phyloP scores from a whole-genome alignment of 2,113 vertebrate species.

The Petrocephalus zakoni region DNA sequence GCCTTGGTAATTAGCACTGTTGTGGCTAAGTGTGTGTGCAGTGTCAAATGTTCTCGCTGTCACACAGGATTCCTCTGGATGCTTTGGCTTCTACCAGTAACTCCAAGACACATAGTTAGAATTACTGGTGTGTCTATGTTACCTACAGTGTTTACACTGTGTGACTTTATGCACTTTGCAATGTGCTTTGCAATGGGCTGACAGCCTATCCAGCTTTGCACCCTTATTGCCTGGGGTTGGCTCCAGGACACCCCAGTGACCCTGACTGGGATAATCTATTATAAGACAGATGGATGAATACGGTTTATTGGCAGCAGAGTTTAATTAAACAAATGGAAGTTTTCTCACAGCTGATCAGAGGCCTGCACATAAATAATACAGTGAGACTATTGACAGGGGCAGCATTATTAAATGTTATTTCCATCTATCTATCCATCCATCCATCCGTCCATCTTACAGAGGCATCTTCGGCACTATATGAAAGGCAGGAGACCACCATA shows the following conservation, averaged over 20 bases:
- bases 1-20: too few relatives aligned
- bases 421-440: not conserved
- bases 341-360: not conserved
- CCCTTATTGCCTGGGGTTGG: not conserved
- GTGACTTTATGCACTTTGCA: not conserved
- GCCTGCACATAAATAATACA: not conserved
- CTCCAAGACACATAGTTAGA: not conserved
- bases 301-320: not conserved
- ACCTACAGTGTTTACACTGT: not conserved
- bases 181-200: not conserved
- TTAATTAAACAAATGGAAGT: conserved; percentile 10
- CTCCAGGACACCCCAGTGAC: not conserved
- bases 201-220: not conserved
- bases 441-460: not conserved
- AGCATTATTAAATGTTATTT: not conserved
- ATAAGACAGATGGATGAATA: not conserved
- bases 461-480: not conserved
- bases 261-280: not conserved
- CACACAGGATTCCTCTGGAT: too few relatives aligned
- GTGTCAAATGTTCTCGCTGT: too few relatives aligned
- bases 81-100: too few relatives aligned
- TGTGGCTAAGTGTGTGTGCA: too few relatives aligned
- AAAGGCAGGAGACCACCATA: not conserved
- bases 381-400: not conserved
- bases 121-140: not conserved